Conservation (phyloP, 1,140 invertebrate genomes). For the Drosophila ananassae region DNA sequence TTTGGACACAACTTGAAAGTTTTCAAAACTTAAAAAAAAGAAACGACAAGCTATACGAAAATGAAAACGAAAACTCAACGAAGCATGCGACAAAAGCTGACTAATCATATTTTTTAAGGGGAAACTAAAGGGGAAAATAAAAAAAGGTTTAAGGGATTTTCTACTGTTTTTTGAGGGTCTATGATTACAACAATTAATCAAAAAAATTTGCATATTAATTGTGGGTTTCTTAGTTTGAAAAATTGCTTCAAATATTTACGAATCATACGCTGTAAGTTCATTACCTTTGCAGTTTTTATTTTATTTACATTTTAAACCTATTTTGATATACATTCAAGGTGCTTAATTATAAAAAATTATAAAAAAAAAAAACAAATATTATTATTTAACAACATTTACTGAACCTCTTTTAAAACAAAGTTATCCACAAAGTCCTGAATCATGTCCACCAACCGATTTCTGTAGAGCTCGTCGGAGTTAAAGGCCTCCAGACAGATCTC, state of each 20-base stretch:
- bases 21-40: conserved; percentile 41
- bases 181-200: conserved; percentile 11
- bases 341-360: neutral
- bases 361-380: neutral
- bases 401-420: conserved; percentile 65
- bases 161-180: conserved; percentile 9
- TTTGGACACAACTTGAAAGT: conserved; percentile 65
- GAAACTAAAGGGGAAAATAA: conserved; percentile 1
- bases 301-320: neutral
- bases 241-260: too few relatives aligned
- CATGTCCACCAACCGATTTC: conserved; percentile 83
- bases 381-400: conserved; percentile 1
- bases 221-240: too few relatives aligned
- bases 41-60: conserved; percentile 35
- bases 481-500: conserved; percentile 84
- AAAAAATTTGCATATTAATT: neutral
- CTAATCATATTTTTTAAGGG: neutral
- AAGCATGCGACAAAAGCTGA: conserved; percentile 51
- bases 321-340: neutral
- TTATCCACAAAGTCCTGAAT: conserved; percentile 85
- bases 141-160: conserved; percentile 31
- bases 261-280: too few relatives aligned
- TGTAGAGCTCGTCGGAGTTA: conserved; percentile 79
- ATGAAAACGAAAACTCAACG: conserved; percentile 51
- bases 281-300: too few relatives aligned